Evolutionary conservation across 2,888 invertebrate genomes (phyloP).

Genomic region (Sisyra terminalis): DNA sequence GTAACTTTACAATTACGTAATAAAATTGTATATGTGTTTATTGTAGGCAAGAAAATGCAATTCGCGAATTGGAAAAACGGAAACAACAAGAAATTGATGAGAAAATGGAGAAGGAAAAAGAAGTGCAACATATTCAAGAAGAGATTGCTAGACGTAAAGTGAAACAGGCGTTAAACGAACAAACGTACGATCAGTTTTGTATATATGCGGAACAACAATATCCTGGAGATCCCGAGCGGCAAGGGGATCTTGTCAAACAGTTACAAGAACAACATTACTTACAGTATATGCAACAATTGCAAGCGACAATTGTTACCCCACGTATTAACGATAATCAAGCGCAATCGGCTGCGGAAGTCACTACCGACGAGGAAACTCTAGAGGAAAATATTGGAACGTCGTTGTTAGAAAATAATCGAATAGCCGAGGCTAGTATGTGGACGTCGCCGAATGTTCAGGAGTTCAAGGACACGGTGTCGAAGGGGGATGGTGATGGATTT

Average conservation of each 20-base stretch:
- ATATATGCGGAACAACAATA: slow-evolving; percentile 88
- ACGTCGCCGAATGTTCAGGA: slow-evolving; percentile 70
- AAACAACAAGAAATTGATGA: slow-evolving; percentile 36
- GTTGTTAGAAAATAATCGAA: slow-evolving; percentile 14
- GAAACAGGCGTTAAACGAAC: slow-evolving; percentile 91
- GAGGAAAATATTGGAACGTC: slow-evolving; percentile 21
- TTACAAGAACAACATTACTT: slow-evolving; percentile 98
- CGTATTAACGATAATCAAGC: neutral
- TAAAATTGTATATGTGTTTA: slow-evolving; percentile 1
- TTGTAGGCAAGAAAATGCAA: slow-evolving; percentile 14
- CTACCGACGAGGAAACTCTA: slow-evolving; percentile 12
- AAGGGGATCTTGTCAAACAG: slow-evolving; percentile 83
- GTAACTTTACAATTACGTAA: neutral
- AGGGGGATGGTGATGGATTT: slow-evolving; percentile 67
- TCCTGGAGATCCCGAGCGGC: slow-evolving; percentile 73
- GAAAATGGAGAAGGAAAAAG: slow-evolving; percentile 38
- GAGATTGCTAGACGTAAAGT: slow-evolving; percentile 61
- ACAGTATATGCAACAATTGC: slow-evolving; percentile 92
- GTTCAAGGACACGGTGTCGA: slow-evolving; percentile 77
- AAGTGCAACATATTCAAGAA: slow-evolving; percentile 41
- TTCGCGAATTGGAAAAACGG: slow-evolving; percentile 35
- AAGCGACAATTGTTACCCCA: slow-evolving; percentile 27
- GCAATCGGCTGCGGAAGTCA: slow-evolving; percentile 6
- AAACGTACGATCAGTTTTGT: slow-evolving; percentile 79
- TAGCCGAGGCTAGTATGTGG: slow-evolving; percentile 82